phyloP scores from a whole-genome alignment of 2,888 invertebrate species.

The Monoplex corrugatus region DNA sequence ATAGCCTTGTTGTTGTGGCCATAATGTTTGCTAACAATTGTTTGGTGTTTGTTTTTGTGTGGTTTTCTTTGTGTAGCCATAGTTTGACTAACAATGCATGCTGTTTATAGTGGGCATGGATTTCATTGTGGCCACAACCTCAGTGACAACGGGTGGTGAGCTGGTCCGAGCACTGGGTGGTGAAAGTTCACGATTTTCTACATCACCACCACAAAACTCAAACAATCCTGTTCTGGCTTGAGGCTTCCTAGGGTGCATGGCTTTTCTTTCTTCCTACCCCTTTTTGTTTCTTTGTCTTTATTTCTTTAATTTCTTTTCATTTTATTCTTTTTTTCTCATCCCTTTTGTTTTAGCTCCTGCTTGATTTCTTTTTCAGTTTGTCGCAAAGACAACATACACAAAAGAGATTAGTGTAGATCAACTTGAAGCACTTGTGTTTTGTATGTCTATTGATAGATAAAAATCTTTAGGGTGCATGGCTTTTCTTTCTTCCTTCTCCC shows the following conservation, averaged over 20 bases:
- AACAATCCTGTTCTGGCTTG: not conserved
- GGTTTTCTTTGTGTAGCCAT: no score
- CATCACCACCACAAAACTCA: not conserved
- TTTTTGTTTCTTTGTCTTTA: not conserved
- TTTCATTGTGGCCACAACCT: conserved; percentile 89
- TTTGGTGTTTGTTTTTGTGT: not conserved
- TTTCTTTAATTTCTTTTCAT: not conserved
- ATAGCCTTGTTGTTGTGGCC: not conserved
- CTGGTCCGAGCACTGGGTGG: conserved; percentile 84
- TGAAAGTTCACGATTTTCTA: not conserved
- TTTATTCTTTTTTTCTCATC: not conserved
- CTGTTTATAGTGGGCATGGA: conserved; percentile 84
- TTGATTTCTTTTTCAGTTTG: no score
- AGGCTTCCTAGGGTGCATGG: conserved; percentile 24
- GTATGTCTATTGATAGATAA: no score
- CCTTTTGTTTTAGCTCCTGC: not conserved
- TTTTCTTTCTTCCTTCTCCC: not conserved
- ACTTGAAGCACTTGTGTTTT: no score
- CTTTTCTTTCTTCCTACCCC: not conserved
- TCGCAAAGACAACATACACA: no score
- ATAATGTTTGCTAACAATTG: not conserved
- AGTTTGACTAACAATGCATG: no score
- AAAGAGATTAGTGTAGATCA: no score
- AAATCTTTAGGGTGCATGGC: not conserved
- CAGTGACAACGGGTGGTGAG: conserved; percentile 93